phyloP scores from a whole-genome alignment of 1,140 invertebrate species.

The Carposina sasakii region DNA sequence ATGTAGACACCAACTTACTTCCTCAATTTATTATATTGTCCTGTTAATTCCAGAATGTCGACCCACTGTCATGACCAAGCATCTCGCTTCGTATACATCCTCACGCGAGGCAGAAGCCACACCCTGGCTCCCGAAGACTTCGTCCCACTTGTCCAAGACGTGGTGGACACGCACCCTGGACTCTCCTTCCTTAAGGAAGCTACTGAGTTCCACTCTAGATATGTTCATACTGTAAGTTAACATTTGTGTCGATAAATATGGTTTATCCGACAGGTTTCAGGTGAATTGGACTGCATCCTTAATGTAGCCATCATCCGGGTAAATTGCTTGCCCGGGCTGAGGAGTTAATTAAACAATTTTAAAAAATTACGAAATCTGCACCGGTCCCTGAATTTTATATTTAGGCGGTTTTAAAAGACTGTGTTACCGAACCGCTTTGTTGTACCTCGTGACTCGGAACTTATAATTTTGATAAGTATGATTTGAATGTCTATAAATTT shows the following conservation, averaged over 20 bases:
- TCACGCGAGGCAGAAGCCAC: slow-evolving; percentile 78
- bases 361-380: too few species aligned
- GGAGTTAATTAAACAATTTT: neutral
- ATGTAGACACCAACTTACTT: too few species aligned
- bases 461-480: too few species aligned
- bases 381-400: too few species aligned
- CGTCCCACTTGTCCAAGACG: slow-evolving; percentile 94
- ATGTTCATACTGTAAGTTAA: slow-evolving; percentile 91
- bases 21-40: too few species aligned
- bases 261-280: too few species aligned
- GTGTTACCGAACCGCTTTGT: too few species aligned
- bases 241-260: neutral
- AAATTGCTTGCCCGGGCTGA: neutral
- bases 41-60: slow-evolving; percentile 76
- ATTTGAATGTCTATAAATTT: too few species aligned
- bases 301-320: slow-evolving; percentile 8
- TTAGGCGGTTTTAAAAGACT: too few species aligned
- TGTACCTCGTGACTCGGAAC: too few species aligned
- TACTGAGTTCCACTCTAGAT: slow-evolving; percentile 98
- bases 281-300: too few species aligned
- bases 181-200: slow-evolving; percentile 97
- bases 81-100: slow-evolving; percentile 90
- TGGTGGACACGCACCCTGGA: slow-evolving; percentile 99
- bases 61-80: slow-evolving; percentile 89
- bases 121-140: slow-evolving; percentile 89